A percentile compares a stretch with the other conserved stretches of the same genome.
Conservation (phyloP, 2,888 invertebrate species). For the Meteorus colon region DNA sequence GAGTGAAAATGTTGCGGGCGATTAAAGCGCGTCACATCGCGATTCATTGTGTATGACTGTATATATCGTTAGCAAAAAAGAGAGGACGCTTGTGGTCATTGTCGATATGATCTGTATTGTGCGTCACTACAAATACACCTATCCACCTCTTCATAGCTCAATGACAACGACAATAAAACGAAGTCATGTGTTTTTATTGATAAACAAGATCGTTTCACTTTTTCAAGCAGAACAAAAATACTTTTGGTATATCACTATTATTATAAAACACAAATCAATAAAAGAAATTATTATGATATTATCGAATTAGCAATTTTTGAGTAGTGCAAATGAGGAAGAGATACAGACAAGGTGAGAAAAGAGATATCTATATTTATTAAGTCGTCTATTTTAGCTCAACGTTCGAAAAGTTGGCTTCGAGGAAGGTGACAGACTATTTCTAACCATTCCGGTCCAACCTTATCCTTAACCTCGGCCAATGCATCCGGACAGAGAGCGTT, state of each 20-base stretch:
- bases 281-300: background rate
- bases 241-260: background rate
- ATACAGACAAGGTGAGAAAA: background rate
- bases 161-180: background rate
- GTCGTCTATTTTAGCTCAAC: constrained; percentile 29
- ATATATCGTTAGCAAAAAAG: constrained; percentile 15
- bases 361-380: constrained; percentile 32
- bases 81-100: constrained; percentile 24
- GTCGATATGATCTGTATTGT: constrained; percentile 33
- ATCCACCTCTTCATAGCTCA: background rate
- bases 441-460: constrained; percentile 42
- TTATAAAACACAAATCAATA: background rate
- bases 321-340: background rate
- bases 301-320: background rate
- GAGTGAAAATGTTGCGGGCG: constrained; percentile 38
- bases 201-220: background rate
- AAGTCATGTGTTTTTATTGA: background rate
- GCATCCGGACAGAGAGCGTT: constrained; percentile 40
- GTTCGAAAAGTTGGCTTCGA: constrained; percentile 32
- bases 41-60: constrained; percentile 34
- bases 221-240: background rate
- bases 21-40: constrained; percentile 43
- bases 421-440: constrained; percentile 29
- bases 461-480: constrained; percentile 49
- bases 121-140: background rate